phyloP scores from a whole-genome alignment of 2,888 invertebrate genomes.

The Cryptops parisi region DNA sequence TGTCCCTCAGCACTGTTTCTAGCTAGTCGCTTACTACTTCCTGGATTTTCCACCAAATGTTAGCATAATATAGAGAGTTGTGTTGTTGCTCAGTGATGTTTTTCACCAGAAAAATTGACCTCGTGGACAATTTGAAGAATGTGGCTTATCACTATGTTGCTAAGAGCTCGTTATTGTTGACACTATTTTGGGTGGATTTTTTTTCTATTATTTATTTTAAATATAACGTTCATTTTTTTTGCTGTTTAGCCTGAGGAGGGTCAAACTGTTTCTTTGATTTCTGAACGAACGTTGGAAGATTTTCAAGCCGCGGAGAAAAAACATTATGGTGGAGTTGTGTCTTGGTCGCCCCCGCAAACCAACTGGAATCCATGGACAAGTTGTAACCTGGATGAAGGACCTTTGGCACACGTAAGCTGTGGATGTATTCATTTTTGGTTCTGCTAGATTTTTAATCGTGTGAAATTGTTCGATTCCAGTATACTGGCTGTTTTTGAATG shows the following conservation, averaged over 20 bases:
- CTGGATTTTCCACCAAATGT: no score
- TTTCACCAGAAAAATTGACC: no score
- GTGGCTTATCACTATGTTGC: no score
- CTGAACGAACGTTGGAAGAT: constrained; percentile 42
- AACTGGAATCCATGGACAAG: constrained; percentile 98
- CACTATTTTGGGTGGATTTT: no score
- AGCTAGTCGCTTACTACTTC: no score
- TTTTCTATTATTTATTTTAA: not conserved
- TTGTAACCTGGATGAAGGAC: constrained; percentile 91
- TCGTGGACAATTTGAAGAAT: no score
- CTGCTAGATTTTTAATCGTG: not conserved
- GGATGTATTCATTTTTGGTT: not conserved
- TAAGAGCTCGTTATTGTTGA: no score
- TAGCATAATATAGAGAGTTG: no score
- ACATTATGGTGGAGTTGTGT: constrained; percentile 60
- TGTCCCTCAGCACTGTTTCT: no score
- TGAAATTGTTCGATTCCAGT: not conserved
- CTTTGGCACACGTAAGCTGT: constrained; percentile 34
- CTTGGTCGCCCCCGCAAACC: constrained; percentile 88
- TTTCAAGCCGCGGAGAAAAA: constrained; percentile 46
- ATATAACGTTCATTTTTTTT: not conserved
- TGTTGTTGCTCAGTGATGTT: no score
- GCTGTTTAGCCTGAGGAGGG: not conserved
- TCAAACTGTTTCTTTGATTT: constrained; percentile 39
- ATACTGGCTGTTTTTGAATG: no score